Evolutionary conservation across 2,888 invertebrate genomes (phyloP).

Genomic region (Dorcus parallelipipedus): DNA sequence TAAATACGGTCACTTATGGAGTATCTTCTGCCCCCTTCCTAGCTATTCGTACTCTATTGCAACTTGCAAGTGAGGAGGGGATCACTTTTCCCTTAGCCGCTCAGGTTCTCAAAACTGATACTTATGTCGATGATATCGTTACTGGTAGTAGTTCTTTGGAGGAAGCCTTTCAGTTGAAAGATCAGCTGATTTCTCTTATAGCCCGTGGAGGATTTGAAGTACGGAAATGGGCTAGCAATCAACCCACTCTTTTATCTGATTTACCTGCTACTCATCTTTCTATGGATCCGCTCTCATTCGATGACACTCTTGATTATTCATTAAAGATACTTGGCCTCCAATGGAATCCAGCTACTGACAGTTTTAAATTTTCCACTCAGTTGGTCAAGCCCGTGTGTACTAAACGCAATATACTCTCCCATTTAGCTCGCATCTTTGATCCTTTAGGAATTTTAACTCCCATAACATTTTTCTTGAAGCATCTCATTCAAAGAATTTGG

Average conservation of each 20-base stretch:
- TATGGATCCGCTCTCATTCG: not conserved
- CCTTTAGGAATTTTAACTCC: not conserved
- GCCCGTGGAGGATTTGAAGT: constrained; percentile 6
- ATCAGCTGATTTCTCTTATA: not conserved
- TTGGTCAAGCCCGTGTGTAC: not conserved
- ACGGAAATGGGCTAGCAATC: constrained; percentile 11
- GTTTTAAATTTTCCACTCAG: not conserved
- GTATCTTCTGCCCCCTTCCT: constrained; percentile 12
- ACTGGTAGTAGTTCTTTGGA: not conserved
- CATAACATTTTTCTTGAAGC: constrained; percentile 1
- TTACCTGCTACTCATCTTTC: not conserved
- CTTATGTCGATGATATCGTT: constrained; percentile 14
- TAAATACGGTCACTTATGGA: constrained; percentile 13
- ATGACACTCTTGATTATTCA: not conserved
- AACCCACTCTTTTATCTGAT: not conserved
- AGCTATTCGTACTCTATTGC: constrained; percentile 9
- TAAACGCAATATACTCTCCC: not conserved
- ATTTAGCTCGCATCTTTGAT: not conserved
- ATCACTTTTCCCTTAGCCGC: constrained; percentile 3
- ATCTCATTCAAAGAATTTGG: constrained; percentile 10
- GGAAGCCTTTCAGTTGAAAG: not conserved
- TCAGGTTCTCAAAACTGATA: not conserved
- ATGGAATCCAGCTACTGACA: not conserved
- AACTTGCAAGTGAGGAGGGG: constrained; percentile 11
- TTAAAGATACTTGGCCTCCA: not conserved